Conservation (phyloP, 2,797 vertebrate species). For the Diplodus puntazzo region DNA sequence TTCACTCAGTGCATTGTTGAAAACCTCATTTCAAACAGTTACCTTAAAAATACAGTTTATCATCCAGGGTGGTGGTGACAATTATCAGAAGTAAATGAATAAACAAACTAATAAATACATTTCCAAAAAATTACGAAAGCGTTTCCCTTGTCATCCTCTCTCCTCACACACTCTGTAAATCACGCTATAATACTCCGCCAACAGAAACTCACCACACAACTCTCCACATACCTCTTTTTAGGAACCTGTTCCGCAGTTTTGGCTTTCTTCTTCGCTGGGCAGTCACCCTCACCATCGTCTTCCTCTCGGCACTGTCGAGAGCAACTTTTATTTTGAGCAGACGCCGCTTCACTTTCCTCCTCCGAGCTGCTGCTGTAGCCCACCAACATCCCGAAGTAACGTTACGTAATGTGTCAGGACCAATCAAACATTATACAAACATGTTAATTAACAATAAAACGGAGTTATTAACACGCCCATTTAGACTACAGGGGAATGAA, state of each 20-base stretch:
- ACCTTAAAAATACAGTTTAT: not conserved
- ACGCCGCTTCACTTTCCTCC: conserved; percentile 63
- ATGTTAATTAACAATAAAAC: not conserved
- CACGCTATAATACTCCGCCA: not conserved
- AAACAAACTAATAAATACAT: no score
- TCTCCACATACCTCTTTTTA: conserved; percentile 61
- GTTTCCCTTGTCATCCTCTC: no score
- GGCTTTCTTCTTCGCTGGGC: conserved; percentile 67
- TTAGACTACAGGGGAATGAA: not conserved
- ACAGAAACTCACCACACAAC: not conserved
- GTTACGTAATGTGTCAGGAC: not conserved
- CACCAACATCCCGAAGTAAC: conserved; percentile 77
- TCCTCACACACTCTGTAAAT: no score
- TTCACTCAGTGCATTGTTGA: not conserved
- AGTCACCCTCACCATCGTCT: not conserved
- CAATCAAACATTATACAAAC: not conserved
- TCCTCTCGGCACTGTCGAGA: conserved; percentile 29
- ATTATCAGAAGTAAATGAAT: no score
- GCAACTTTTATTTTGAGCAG: not conserved
- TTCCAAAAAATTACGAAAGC: no score
- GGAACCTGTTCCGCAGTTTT: conserved; percentile 54
- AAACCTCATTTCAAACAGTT: not conserved
- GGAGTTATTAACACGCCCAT: rapidly evolving
- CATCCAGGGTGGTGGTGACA: no score
- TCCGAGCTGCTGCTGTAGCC: conserved; percentile 87